Evolutionary conservation across 2,113 vertebrate genomes (phyloP), one percentile per base, ranked within the genome.

Genomic region (Lamprotornis superbus): DNA sequence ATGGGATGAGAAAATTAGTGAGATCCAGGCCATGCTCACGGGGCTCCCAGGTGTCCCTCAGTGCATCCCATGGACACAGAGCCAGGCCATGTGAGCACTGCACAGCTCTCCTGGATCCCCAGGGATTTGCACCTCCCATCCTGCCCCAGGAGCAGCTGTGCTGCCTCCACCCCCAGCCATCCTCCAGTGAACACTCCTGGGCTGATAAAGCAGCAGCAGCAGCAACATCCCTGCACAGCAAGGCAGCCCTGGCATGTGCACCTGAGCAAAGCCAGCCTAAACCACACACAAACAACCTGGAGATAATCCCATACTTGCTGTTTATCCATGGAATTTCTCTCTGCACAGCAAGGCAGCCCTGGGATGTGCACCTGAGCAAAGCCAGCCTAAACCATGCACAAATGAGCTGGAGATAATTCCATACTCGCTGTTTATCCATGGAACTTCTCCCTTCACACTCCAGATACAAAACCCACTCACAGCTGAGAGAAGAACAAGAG

Each of bases 401-500:
- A 44, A 31, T 9, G 4, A 39, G 12, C 12, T 4, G 42, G 12
- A 79, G 18, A 57, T 8, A 44, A 76, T 44, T 44, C 75, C 80
- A 27, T 6, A 30, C 44, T 60, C 7, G 9, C 15, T 87, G 33
- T 57, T 88, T 74, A 90, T 70, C 88, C 57, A 3, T 2, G 64
- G 78, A 94, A 40, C 73, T 59, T 68, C 55, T 78, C 50, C 73
- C 77, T 89, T 87, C 93, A n/a, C 83, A 53, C 83, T 92, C 89
- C 94, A 94, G 86, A 87, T 4, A 67, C 35, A 71, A 81, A 96
- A 11, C 89, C 86, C 86, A 94, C 95, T 89, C 77, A 46, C 12
- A 95, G 78, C 91, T 75, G 93, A 95, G 80, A 75, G 81, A 21
- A 56, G 89, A 71, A 25, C 60, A 46, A 46, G 90, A 87, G 60